Evolutionary conservation across 2,888 invertebrate species (phyloP), one percentile per base, ranked within the genome.

Genomic region (Plusia festucae): DNA sequence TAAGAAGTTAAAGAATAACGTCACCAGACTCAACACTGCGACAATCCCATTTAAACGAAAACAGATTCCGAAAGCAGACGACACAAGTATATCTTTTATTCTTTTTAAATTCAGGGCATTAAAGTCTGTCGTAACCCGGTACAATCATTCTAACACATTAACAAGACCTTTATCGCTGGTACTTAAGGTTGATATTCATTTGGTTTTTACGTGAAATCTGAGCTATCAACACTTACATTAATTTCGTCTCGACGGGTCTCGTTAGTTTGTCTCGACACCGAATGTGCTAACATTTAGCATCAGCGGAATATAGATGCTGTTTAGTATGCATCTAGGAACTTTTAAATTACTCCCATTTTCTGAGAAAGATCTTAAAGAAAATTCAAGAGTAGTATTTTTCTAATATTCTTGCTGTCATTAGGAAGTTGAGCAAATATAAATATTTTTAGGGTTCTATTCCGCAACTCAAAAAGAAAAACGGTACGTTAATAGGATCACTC

Each of bases 241-340:
- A 40, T 40, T 40, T 40, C 40, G 40, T 40, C 40, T 40, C n/a
- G 40, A 40, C 40, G 5, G 5, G 40, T n/a, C 34, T 15, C 15
- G 34, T 34, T 34, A 34, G 40, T 40, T 40, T 13, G 40, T 40
- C 40, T 40, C 40, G 40, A 40, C n/a, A 40, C 15, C n/a, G n/a
- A 40, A 40, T n/a, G 40, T 40, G 40, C 40, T 40, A 40, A 40
- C 40, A n/a, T n/a, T n/a, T n/a, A 40, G n/a, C n/a, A 40, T n/a
- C 40, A n/a, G n/a, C 4, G 9, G 9, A 9, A 40, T 7, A 40
- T 5, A n/a, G n/a, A 40, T n/a, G n/a, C 40, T 40, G 40, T 40
- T 40, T 40, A 40, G 40, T 40, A 40, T 40, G 40, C 40, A 40
- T 40, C 40, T 40, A 6, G 40, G 40, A 40, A 40, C n/a, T 40